phyloP scores from a whole-genome alignment of 2,888 invertebrate species.

The Cephalotes varians region DNA sequence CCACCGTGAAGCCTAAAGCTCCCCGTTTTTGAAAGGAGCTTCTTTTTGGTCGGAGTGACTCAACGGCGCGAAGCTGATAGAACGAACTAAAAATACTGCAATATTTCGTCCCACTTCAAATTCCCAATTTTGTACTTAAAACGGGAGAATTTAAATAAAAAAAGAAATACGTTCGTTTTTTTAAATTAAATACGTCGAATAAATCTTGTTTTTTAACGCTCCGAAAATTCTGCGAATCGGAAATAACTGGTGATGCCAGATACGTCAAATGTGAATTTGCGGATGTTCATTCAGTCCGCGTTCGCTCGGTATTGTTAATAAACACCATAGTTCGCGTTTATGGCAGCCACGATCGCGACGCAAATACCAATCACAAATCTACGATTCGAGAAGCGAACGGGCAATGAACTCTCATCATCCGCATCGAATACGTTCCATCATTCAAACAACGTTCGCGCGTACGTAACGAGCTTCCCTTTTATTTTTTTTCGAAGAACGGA shows the following conservation, averaged over 20 bases:
- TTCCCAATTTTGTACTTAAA: not conserved
- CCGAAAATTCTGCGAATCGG: not conserved
- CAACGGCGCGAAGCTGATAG: constrained; percentile 11
- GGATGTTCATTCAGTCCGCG: constrained; percentile 29
- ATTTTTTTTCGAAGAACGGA: not conserved
- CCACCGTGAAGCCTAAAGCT: constrained; percentile 68
- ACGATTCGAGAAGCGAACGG: constrained; percentile 23
- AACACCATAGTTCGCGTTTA: constrained; percentile 38
- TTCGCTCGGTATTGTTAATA: constrained; percentile 31
- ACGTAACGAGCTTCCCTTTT: not conserved
- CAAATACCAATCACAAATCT: constrained; percentile 44
- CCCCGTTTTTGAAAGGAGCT: constrained; percentile 52
- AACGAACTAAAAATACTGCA: constrained; percentile 11
- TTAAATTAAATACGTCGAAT: not conserved
- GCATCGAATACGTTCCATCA: constrained; percentile 17
- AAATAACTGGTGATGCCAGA: not conserved
- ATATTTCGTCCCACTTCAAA: not conserved
- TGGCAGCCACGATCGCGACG: constrained; percentile 25
- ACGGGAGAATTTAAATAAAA: not conserved
- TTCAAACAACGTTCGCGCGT: constrained; percentile 24
- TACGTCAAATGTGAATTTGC: not conserved
- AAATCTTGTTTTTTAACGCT: not conserved
- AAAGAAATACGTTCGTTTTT: not conserved
- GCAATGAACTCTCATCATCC: constrained; percentile 42
- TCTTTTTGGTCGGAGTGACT: constrained; percentile 60